A percentile compares a stretch with the other conserved stretches of the same genome.
These are phyloP conservation scores for Epizoanthus scotinus DNA, from an alignment of 92 coral and sea anemone species.

Conservation along the genomic window DNA sequence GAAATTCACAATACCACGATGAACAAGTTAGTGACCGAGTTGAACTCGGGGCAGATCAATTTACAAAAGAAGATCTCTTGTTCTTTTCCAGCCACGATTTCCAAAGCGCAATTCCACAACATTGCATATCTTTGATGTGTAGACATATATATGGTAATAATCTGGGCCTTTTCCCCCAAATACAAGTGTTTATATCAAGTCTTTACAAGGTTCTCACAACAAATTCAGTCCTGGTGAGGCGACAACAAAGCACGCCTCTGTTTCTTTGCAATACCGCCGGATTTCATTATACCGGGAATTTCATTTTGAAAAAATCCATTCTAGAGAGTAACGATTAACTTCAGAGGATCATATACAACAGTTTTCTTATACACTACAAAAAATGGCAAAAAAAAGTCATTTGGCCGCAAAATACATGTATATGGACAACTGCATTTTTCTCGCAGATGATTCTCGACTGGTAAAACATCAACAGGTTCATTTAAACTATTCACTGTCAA, in stretches of 20 bases:
- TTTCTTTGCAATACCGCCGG: background rate
- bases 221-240: background rate
- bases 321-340: background rate
- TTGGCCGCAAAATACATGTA: too few species aligned
- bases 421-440: too few species aligned
- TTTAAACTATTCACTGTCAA: too few species aligned
- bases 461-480: too few species aligned
- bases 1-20: too few species aligned
- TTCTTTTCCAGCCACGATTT: background rate
- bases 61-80: background rate
- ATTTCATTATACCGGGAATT: slow-evolving; percentile 21
- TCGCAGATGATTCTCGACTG: too few species aligned
- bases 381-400: too few species aligned
- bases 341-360: background rate
- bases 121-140: background rate
- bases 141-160: too few species aligned
- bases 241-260: background rate
- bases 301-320: background rate
- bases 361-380: background rate
- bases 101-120: background rate
- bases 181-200: background rate
- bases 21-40: too few species aligned
- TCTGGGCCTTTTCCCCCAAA: too few species aligned
- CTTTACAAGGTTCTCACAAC: background rate
- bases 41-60: too few species aligned